Base-by-base conservation (phyloP, 1,140 invertebrate species). In the Linepithema humile region DNA sequence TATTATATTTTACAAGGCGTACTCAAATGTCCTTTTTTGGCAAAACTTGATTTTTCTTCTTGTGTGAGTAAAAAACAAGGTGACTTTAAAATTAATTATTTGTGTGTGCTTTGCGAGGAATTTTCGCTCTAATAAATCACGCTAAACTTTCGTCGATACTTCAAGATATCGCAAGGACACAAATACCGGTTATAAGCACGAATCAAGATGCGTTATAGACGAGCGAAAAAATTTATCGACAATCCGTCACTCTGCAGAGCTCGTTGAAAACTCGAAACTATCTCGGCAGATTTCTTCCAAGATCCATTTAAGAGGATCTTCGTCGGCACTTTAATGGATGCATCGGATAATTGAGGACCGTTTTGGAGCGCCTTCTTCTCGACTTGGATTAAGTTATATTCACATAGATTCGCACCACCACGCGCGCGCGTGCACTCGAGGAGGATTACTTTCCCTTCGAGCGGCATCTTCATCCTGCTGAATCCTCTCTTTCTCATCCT, bases 341-440 rank as follows among this genome's bases (percentile, higher is more conserved):
- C 84, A 82, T 88, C 83, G 32, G 57, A 77, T 85, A 85, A 88
- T 88, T 88, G 87, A 88, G 83, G 78, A 88, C 57, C 86, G 23
- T 73, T 83, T 80, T 77, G 72, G 82, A 85, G 72, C 67, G 43
- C 45, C 86, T 83, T 83, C 53, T 73, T 85, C 72, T 60, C 43
- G 48, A 64, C 70, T 83, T 73, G 86, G 77, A 88, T 88, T 88
- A 88, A 88, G 72, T 85, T n/a, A 78, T 78, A 88, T 88, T 88
- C 88, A 86, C 88, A 84, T 40, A 59, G 73, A 89, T 62, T 88
- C 38, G 65, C 59, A 80, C 69, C 53, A 85, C 48, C n/a, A 83
- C 60, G 17, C 12, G 55, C 35, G n/a, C 73, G 60, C n/a, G 15
- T 45, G 17, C 40, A 26, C 20, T 57, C 38, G 65, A 55, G 53